phyloP scores from a whole-genome alignment of 1,140 invertebrate genomes.

The Nasonia vitripennis region DNA sequence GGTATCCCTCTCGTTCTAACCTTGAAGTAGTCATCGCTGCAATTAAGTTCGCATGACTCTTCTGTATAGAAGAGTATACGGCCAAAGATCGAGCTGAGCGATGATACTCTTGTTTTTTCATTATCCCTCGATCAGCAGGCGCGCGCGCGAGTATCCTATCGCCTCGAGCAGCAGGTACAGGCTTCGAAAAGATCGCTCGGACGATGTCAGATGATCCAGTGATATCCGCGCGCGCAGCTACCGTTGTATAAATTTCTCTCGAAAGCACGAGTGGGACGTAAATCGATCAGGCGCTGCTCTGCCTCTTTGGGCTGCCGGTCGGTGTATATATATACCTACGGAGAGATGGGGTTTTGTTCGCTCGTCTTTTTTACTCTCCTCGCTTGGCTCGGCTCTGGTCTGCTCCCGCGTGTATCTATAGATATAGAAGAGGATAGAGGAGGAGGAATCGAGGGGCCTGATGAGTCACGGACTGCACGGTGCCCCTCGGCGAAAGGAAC shows the following conservation, averaged over 20 bases:
- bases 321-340: neutral
- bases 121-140: neutral
- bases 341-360: slow-evolving; percentile 67
- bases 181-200: slow-evolving; percentile 1
- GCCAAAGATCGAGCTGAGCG: neutral
- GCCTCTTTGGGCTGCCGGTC: slow-evolving; percentile 55
- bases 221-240: slow-evolving; percentile 55
- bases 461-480: slow-evolving; percentile 72
- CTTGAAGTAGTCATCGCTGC: slow-evolving; percentile 55
- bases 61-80: neutral
- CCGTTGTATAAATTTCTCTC: slow-evolving; percentile 66
- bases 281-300: slow-evolving; percentile 71
- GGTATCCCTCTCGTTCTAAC: slow-evolving; percentile 47
- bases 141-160: neutral
- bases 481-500: slow-evolving; percentile 69
- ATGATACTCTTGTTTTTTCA: slow-evolving; percentile 35
- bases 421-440: slow-evolving; percentile 56
- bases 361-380: slow-evolving; percentile 45
- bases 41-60: slow-evolving; percentile 57
- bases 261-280: slow-evolving; percentile 71
- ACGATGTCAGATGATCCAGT: slow-evolving; percentile 40
- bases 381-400: neutral
- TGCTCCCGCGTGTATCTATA: neutral
- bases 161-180: neutral
- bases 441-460: slow-evolving; percentile 72